phyloP scores from a whole-genome alignment of 2,888 invertebrate species.

The Troides aeacus region DNA sequence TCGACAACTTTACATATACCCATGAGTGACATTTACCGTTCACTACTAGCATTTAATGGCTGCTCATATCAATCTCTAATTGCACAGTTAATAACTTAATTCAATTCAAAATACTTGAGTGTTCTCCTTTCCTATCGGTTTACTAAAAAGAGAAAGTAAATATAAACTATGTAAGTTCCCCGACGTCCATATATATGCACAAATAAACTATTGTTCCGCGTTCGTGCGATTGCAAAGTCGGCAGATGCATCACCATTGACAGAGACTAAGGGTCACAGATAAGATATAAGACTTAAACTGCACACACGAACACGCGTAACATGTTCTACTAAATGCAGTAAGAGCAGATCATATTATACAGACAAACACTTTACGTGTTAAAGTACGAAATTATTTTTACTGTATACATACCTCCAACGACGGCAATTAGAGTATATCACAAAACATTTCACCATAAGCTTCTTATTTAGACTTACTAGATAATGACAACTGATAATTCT shows the following conservation, averaged over 20 bases:
- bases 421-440: too few species aligned
- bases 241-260: conserved; percentile 36
- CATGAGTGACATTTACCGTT: conserved; percentile 35
- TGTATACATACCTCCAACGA: too few species aligned
- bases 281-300: conserved; percentile 58
- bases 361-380: too few species aligned
- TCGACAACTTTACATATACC: conserved; percentile 42
- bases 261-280: conserved; percentile 53
- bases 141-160: conserved; percentile 1
- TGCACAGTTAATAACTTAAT: neutral
- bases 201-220: conserved; percentile 35
- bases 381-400: too few species aligned
- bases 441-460: too few species aligned
- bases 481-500: too few species aligned
- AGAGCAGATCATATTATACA: too few species aligned
- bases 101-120: neutral
- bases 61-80: conserved; percentile 10
- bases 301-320: conserved; percentile 28
- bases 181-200: conserved; percentile 2
- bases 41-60: conserved; percentile 20
- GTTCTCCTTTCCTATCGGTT: neutral
- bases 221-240: conserved; percentile 37
- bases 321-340: too few species aligned
- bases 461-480: too few species aligned
- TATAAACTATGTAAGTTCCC: conserved; percentile 14